Conservation (phyloP, 2,888 invertebrate species). For the Eulithis testata region DNA sequence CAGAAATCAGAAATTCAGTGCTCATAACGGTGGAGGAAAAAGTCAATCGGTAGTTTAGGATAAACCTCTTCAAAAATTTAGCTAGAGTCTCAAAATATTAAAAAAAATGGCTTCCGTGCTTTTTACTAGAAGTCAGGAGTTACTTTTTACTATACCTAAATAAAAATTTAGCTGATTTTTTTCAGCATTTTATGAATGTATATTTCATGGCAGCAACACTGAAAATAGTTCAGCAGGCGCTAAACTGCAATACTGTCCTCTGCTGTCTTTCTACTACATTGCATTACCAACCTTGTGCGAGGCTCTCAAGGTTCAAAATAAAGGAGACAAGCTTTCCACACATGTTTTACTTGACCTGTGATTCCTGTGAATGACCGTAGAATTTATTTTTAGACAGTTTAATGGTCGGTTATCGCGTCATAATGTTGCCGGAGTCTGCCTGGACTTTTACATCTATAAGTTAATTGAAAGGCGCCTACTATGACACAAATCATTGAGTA, state of each 20-base stretch:
- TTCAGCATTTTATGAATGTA: not conserved
- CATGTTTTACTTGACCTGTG: slow-evolving; percentile 42
- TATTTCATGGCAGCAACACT: slow-evolving; percentile 15
- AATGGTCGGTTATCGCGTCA: slow-evolving; percentile 44
- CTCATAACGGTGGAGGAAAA: no score
- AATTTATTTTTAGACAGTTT: slow-evolving; percentile 46
- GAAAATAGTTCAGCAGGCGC: slow-evolving; percentile 28
- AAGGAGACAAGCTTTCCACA: slow-evolving; percentile 23
- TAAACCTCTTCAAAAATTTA: no score
- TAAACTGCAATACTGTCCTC: slow-evolving; percentile 29
- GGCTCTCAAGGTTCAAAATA: slow-evolving; percentile 19
- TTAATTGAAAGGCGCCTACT: slow-evolving; percentile 47
- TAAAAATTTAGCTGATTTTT: no score
- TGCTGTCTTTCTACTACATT: not conserved
- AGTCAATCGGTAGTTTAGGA: no score
- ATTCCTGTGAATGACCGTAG: slow-evolving; percentile 46
- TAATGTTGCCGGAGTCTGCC: slow-evolving; percentile 37
- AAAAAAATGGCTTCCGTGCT: no score
- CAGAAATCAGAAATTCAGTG: no score
- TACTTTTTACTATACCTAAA: no score
- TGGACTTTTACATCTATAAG: slow-evolving; percentile 35
- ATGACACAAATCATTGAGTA: slow-evolving; percentile 49
- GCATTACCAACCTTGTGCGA: slow-evolving; percentile 21
- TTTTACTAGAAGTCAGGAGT: no score
- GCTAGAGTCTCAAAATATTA: no score